phyloP scores from a whole-genome alignment of 2,113 vertebrate species.

The Dromiciops gliroides region DNA sequence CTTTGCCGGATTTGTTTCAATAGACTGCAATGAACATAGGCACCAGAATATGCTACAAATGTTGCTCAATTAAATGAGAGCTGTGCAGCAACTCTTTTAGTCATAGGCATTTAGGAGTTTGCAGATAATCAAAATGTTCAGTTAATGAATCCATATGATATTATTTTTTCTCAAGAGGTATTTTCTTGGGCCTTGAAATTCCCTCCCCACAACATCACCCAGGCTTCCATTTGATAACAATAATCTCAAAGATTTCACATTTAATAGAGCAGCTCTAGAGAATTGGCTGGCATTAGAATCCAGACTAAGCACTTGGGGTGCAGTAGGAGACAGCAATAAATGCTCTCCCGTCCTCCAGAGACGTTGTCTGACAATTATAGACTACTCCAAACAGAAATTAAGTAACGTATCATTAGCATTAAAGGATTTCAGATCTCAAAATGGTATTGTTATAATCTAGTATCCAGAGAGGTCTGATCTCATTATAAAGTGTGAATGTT shows the following conservation, averaged over 20 bases:
- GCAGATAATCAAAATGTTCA: constrained; percentile 54
- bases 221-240: constrained; percentile 56
- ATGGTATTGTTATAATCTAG: constrained; percentile 50
- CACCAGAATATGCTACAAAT: constrained; percentile 47
- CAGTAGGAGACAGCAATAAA: constrained; percentile 59
- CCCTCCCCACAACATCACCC: constrained; percentile 56
- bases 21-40: constrained; percentile 63
- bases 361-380: constrained; percentile 43
- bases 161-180: constrained; percentile 37
- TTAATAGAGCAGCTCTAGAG: constrained; percentile 56
- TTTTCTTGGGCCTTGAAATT: constrained; percentile 54
- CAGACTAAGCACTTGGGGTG: constrained; percentile 59
- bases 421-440: constrained; percentile 49
- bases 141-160: constrained; percentile 43
- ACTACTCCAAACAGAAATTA: constrained; percentile 50
- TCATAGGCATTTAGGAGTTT: constrained; percentile 43
- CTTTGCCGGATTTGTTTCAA: constrained; percentile 22
- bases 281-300: constrained; percentile 53
- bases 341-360: constrained; percentile 42
- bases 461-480: constrained; percentile 55
- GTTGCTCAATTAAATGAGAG: constrained; percentile 34
- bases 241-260: constrained; percentile 57
- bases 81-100: constrained; percentile 51
- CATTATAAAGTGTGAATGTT: constrained; percentile 59
- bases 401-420: constrained; percentile 44